Evolutionary conservation across 2,888 invertebrate species (phyloP).

Genomic region (Drosophila neoperkinsi): DNA sequence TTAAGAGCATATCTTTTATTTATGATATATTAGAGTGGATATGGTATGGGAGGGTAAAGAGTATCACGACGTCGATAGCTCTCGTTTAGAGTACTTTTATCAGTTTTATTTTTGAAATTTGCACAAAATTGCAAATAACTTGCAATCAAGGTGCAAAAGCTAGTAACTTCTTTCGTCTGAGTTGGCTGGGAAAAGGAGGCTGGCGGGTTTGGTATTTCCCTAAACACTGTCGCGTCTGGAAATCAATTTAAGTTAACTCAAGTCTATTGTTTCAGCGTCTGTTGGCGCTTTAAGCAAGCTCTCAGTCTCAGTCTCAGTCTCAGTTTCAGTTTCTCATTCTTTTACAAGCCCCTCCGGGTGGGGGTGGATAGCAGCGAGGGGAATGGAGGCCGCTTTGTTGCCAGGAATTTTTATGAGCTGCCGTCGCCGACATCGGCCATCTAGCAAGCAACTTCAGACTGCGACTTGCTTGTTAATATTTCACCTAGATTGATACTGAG

Average conservation of each 20-base stretch:
- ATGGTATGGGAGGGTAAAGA: background rate
- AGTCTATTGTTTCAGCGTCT: conserved; percentile 78
- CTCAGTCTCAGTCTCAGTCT: conserved; percentile 1
- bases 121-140: conserved; percentile 81
- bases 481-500: conserved; percentile 79
- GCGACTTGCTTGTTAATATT: conserved; percentile 74
- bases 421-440: conserved; percentile 55
- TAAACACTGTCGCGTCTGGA: conserved; percentile 61
- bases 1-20: background rate
- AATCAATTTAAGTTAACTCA: conserved; percentile 82
- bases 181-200: background rate
- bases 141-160: conserved; percentile 79
- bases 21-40: background rate
- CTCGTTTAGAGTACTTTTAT: conserved; percentile 3
- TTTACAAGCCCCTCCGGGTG: conserved; percentile 10
- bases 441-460: conserved; percentile 54
- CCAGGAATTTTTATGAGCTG: conserved; percentile 82
- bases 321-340: background rate
- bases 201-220: conserved; percentile 52
- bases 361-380: background rate
- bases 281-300: conserved; percentile 57
- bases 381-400: conserved; percentile 45
- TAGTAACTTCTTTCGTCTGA: conserved; percentile 17
- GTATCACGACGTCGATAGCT: background rate
- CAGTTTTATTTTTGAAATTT: conserved; percentile 54